Evolutionary conservation across 2,797 vertebrate genomes (phyloP).

Genomic region (Hypotaenidia okinawae): DNA sequence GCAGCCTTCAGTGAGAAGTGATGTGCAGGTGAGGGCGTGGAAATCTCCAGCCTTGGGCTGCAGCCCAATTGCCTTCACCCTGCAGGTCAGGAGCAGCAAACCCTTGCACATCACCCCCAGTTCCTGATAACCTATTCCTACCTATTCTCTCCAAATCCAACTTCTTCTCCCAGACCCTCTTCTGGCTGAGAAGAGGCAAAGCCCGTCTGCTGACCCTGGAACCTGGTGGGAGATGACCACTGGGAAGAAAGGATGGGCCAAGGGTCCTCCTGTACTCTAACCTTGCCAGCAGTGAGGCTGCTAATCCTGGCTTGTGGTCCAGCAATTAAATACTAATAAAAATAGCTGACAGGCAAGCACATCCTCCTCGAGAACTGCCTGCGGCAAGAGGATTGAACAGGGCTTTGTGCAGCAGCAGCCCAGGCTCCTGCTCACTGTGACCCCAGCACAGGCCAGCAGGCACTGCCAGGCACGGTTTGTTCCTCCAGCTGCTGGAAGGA

Average conservation of each 20-base stretch:
- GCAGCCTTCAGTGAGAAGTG: not conserved
- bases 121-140: not conserved
- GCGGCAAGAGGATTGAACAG: not conserved
- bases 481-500: not conserved
- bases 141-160: not conserved
- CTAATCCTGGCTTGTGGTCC: not conserved
- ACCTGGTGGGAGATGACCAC: not conserved
- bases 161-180: not conserved
- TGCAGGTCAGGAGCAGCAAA: not conserved
- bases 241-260: not conserved
- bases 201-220: not conserved
- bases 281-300: not conserved
- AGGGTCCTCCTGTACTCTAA: not conserved
- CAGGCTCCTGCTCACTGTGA: fast-evolving
- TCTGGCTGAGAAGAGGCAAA: not conserved
- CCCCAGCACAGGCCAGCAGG: not conserved
- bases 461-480: fast-evolving
- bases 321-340: not conserved
- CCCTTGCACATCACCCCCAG: not conserved
- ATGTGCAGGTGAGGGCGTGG: not conserved
- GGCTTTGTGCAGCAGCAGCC: not conserved
- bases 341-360: not conserved
- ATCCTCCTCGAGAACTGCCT: not conserved
- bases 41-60: not conserved
- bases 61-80: not conserved